These are phyloP conservation scores for Oxyscelio sp. DNA, from an alignment of 2,888 invertebrate species.

Conservation along the genomic window DNA sequence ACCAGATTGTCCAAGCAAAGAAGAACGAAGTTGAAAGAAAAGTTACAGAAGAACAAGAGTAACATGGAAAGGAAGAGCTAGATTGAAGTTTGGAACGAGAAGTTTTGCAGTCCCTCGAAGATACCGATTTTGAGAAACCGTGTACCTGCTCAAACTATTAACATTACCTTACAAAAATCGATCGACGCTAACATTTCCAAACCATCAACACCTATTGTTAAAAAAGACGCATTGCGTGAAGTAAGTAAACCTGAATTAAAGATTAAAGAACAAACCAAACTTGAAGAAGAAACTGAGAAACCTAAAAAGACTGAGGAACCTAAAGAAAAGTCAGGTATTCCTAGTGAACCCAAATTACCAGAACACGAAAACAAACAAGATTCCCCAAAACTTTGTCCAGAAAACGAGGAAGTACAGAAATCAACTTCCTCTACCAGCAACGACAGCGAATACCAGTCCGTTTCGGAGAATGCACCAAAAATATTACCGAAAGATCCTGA, in stretches of 20 bases:
- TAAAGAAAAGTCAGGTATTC: neutral
- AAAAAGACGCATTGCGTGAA: conserved; percentile 20
- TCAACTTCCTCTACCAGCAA: conserved; percentile 46
- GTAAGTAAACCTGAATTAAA: conserved; percentile 5
- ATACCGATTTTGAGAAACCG: conserved; percentile 81
- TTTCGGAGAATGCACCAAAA: conserved; percentile 47
- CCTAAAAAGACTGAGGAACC: neutral
- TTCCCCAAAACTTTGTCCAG: conserved; percentile 10
- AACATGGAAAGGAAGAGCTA: conserved; percentile 26
- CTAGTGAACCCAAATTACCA: conserved; percentile 3
- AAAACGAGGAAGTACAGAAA: conserved; percentile 37
- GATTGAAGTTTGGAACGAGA: conserved; percentile 46
- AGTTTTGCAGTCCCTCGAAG: conserved; percentile 77
- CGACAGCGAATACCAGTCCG: conserved; percentile 49
- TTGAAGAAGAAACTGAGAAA: too few species aligned
- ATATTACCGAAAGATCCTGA: conserved; percentile 1
- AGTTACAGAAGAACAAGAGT: conserved; percentile 14
- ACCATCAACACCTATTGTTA: conserved; percentile 15
- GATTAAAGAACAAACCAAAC: neutral
- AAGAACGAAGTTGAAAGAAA: conserved; percentile 19
- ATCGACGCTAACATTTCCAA: conserved; percentile 65
- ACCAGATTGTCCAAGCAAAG: conserved; percentile 60
- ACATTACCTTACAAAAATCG: conserved; percentile 72
- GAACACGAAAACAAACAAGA: conserved; percentile 7
- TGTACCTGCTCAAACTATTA: conserved; percentile 75